These are phyloP conservation scores for Dasypus novemcinctus DNA, from an alignment of 2,113 vertebrate species.

Conservation along the genomic window DNA sequence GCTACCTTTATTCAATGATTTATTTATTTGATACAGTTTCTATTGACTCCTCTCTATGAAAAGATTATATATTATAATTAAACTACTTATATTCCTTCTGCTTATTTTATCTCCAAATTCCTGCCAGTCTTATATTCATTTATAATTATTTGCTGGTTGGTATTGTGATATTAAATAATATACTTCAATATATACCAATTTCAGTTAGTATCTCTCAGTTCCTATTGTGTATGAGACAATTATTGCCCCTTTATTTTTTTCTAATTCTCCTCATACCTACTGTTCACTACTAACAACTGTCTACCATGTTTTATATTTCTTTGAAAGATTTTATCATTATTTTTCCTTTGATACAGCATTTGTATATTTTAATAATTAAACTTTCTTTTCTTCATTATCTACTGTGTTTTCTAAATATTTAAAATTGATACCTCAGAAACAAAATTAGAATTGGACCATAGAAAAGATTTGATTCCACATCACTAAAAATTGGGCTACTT, in stretches of 20 bases:
- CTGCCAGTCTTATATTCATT: background rate
- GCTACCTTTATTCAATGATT: no score
- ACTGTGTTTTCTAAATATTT: background rate
- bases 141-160: background rate
- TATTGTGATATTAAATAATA: background rate
- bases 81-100: background rate
- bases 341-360: background rate
- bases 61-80: background rate
- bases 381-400: background rate
- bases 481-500: background rate
- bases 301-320: no score
- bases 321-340: no score
- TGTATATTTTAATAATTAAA: background rate
- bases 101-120: background rate
- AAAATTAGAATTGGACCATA: background rate
- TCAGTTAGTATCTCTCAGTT: background rate
- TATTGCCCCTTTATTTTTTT: rapidly evolving
- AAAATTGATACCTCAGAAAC: background rate
- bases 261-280: background rate
- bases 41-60: background rate
- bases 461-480: background rate
- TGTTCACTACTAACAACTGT: background rate
- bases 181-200: background rate
- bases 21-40: background rate
- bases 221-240: no score